Evolutionary conservation across 2,797 vertebrate genomes (phyloP), one percentile per base, ranked within the genome.

Genomic region (Sparidentex hasta): DNA sequence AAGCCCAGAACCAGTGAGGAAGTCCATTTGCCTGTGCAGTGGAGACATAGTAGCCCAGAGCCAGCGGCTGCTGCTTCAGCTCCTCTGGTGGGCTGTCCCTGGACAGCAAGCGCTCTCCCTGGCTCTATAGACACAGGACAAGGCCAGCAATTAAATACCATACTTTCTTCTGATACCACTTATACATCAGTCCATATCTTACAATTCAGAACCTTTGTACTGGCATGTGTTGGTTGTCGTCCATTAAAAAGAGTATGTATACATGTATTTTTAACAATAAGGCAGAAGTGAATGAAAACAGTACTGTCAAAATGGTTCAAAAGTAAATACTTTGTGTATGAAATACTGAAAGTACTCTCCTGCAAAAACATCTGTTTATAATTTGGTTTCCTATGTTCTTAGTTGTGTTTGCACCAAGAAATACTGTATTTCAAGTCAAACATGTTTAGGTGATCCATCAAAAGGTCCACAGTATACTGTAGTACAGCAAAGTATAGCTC

Each of bases 1-100:
- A 98, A 1, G 97, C 97, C 98, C 98, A 99, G 94, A 99, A 99
- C 97, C 98, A 99, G 91, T 98, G 97, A 0, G 98, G 98, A 27
- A 99, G 97, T 85, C 98, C 97, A 65, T 97, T 97, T 1, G 98
- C 97, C 93, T 96, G 97, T 90, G 98, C 98, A 48, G 98, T 99
- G 46, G 98, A 99, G 33, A 99, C 97, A 0, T 99, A 99, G 87
- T 99, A 99, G 5, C 98, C 98, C 41, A 99, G 95, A 83, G 98
- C 98, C 81, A 99, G 95, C 0, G 98, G 98, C 86, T 99, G 98
- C 92, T 99, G 98, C 93, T 99, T 99, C 85, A 99, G 95, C 92
- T 99, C 98, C 87, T 99, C 98, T 0, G 97, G 97, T 9, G 94
- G 95, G 52, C 97, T 97, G 92, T 99, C 98, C 81, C 98, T 93